Conservation (phyloP, 2,888 invertebrate species). For the Euzophera pinguis region DNA sequence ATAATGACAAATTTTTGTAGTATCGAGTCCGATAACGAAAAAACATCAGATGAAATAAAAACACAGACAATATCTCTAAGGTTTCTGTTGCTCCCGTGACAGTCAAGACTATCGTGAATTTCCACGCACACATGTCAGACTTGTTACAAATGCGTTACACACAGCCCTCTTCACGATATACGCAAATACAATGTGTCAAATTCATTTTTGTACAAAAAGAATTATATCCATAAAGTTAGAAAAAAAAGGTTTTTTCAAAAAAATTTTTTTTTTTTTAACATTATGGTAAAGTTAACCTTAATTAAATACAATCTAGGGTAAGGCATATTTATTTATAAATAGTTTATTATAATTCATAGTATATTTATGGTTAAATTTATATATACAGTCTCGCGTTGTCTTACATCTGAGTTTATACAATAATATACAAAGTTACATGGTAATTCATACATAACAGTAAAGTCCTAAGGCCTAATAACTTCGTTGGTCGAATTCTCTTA, state of each 20-base stretch:
- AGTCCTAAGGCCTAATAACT: conserved; percentile 30
- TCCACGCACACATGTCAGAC: neutral
- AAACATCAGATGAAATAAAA: conserved; percentile 7
- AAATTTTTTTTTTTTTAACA: no score
- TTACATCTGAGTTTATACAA: conserved; percentile 67
- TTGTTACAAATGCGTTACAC: conserved; percentile 64
- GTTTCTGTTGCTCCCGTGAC: conserved; percentile 35
- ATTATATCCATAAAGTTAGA: conserved; percentile 27
- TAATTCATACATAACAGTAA: conserved; percentile 29
- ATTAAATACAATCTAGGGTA: conserved; percentile 52
- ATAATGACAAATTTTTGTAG: no score
- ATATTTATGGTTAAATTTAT: conserved; percentile 49
- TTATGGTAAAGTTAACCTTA: conserved; percentile 36
- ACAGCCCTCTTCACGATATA: conserved; percentile 62
- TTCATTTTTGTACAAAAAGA: conserved; percentile 51
- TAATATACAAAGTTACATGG: conserved; percentile 47
- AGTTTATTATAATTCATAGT: conserved; percentile 65
- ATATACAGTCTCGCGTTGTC: conserved; percentile 74
- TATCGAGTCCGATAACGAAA: no score
- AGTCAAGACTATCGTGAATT: conserved; percentile 17
- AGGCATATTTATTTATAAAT: conserved; percentile 75
- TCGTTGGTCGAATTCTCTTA: conserved; percentile 22
- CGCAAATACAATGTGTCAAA: conserved; percentile 39
- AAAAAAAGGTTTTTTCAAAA: no score
- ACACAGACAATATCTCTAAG: conserved; percentile 15